Conservation (phyloP, 2,888 invertebrate genomes). For the Lithophane socia region DNA sequence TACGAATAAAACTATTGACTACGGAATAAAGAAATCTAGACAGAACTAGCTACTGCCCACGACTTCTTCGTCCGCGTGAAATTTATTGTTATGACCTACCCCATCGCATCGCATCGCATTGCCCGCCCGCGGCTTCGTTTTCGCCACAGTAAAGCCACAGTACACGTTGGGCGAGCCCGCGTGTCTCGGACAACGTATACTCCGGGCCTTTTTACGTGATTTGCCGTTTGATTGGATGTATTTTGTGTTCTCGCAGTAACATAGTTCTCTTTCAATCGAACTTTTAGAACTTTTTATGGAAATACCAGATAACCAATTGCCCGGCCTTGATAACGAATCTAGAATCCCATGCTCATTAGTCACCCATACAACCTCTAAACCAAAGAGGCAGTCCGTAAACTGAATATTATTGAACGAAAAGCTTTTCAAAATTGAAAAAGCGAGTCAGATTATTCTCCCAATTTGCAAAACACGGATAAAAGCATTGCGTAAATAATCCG, state of each 20-base stretch:
- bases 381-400: constrained; percentile 7
- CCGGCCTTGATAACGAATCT: background rate
- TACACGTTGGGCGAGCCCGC: no score
- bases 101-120: no score
- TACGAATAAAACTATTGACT: constrained; percentile 19
- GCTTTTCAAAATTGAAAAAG: constrained; percentile 22
- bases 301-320: background rate
- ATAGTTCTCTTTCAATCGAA: background rate
- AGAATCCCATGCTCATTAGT: background rate
- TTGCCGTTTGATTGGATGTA: no score
- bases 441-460: constrained; percentile 24
- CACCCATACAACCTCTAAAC: background rate
- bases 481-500: constrained; percentile 44
- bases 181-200: no score
- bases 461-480: constrained; percentile 43
- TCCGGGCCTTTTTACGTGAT: no score
- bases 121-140: no score
- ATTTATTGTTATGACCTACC: no score
- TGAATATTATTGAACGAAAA: background rate
- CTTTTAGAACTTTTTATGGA: background rate
- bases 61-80: no score
- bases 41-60: no score
- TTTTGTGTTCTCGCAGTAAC: no score
- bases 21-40: background rate
- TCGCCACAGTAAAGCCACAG: no score